phyloP scores from a whole-genome alignment of 2,113 vertebrate species.

The Sialia sialis region DNA sequence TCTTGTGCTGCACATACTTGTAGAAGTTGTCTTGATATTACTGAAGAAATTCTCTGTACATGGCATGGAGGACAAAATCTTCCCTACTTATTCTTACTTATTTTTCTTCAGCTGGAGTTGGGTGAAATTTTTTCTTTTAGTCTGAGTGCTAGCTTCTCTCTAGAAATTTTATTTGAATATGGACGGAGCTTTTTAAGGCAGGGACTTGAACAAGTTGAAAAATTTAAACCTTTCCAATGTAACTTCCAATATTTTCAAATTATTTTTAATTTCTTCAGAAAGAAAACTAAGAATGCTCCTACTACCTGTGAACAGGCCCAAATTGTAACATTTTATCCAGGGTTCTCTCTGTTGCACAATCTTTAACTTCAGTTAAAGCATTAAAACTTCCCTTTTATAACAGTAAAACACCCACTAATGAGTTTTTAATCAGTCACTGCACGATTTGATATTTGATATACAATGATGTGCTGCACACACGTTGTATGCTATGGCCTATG shows the following conservation, averaged over 20 bases:
- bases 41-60: neutral
- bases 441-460: neutral
- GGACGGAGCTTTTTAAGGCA: neutral
- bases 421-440: neutral
- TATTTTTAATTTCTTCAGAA: neutral
- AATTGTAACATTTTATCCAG: neutral
- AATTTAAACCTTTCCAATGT: neutral
- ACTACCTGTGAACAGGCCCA: neutral
- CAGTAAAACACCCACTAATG: neutral
- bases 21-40: neutral
- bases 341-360: neutral
- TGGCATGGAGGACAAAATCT: neutral
- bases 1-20: neutral
- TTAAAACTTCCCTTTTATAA: neutral
- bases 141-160: neutral
- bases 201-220: neutral
- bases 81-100: neutral
- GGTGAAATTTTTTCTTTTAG: neutral
- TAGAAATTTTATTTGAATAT: neutral
- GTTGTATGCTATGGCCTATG: neutral
- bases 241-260: neutral
- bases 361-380: neutral
- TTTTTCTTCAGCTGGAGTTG: neutral
- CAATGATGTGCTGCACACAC: neutral
- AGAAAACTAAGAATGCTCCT: neutral